phyloP scores from a whole-genome alignment of 2,797 vertebrate genomes.

The Jordanella pulchra region DNA sequence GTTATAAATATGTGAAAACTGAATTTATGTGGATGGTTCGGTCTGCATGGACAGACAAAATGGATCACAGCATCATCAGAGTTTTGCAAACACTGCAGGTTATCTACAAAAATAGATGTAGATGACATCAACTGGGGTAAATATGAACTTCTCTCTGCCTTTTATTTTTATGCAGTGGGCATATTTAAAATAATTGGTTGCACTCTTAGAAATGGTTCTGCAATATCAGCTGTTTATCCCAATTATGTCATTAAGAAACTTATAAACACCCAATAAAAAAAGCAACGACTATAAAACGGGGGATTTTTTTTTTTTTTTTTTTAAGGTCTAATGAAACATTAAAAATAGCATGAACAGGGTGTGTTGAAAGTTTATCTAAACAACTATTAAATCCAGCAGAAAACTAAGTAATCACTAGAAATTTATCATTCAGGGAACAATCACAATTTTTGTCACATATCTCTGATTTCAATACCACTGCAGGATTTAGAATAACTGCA shows the following conservation, averaged over 20 bases:
- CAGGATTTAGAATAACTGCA: not conserved
- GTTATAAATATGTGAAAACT: constrained; percentile 51
- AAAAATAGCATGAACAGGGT: not conserved
- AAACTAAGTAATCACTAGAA: not conserved
- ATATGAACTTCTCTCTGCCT: not conserved
- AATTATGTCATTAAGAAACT: not conserved
- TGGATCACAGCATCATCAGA: constrained; percentile 8
- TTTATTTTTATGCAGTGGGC: not conserved
- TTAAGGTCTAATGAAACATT: not conserved
- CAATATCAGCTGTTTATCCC: too few species aligned
- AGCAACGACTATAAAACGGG: not conserved
- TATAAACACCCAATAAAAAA: not conserved
- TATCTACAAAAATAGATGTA: constrained; percentile 14
- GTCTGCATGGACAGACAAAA: constrained; percentile 25
- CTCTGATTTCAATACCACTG: not conserved
- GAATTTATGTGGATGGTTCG: constrained; percentile 37
- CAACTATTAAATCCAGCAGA: not conserved
- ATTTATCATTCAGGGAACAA: not conserved
- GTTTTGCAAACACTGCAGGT: constrained; percentile 11
- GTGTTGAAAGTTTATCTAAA: not conserved
- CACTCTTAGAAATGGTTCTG: not conserved
- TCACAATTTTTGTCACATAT: too few species aligned
- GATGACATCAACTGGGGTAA: not conserved
- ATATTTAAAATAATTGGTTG: not conserved
- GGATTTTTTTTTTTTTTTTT: not conserved